Evolutionary conservation across 2,888 invertebrate species (phyloP), one percentile per base, ranked within the genome.

Genomic region (Cantharis flavilabris): DNA sequence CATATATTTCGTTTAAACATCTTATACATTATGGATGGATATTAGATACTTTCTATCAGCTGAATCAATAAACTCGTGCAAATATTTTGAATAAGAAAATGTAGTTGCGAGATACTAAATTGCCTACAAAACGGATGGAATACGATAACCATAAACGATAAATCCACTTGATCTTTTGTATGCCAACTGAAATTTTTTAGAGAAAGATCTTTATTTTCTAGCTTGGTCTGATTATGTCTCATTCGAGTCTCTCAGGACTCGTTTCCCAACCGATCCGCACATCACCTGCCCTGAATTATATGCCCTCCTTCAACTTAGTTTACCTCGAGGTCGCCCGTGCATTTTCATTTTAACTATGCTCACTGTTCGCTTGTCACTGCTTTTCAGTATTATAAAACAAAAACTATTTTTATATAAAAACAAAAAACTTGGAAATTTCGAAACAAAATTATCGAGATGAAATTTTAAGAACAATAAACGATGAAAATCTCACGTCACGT

Each of bases 231-330:
- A 75, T 63, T 65, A 75, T 75, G 71, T 71, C 69, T 75, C 71
- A 71, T 69, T 71, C 71, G 63, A 26, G n/a, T 76, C 76, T 69
- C 76, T 20, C 18, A 76, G 76, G 76, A 76, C 72, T 76, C 76
- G 76, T 76, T 33, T 76, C 72, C 76, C 72, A 69, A 23, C 76
- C 76, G 76, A 76, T 76, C 76, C 76, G 72, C 72, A 72, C 76
- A 76, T 76, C 70, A 70, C 76, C 76, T 72, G 16, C 28, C 72
- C 62, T 76, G 72, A 76, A 72, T 72, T 76, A 72, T 72, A 23
- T 69, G 11, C 69, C 72, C 69, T 63, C 63, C 63, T 72, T 72
- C 69, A 67, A 14, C 69, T 72, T 72, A 33, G 62, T 62, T 75
- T 75, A 71, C 16, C 18, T 26, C 70, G 76, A 69, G 76, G 76